Evolutionary conservation across 2,797 vertebrate species (phyloP), one percentile per base, ranked within the genome.

Genomic region (Benthosema pterotum): DNA sequence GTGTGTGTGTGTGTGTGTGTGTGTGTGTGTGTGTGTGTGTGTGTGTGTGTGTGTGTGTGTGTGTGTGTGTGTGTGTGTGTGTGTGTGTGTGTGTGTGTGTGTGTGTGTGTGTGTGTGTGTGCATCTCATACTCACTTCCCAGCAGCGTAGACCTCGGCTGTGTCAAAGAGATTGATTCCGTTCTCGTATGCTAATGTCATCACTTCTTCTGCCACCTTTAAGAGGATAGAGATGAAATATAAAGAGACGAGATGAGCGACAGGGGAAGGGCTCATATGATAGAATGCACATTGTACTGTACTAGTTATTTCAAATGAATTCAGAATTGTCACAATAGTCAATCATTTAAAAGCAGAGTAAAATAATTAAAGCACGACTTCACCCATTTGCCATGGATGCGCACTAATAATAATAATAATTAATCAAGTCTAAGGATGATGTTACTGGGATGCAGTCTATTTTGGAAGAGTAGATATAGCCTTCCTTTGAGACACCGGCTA

Each of bases 81-180:
- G 17, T 42, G 58, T 51, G 47, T 51, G 47, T 43, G 59, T 52
- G 47, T 51, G 58, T 51, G 46, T 49, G 57, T 49, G 57, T 32
- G 57, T 51, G 58, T 51, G 52, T 42, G 28, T 49, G 46, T 48
- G 46, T 51, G 54, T 51, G 63, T 49, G 12, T 12, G 25, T 50
- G 63, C 52, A 22, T n/a, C 8, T 16, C 3, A 13, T 46, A 85
- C 96, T 73, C 87, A 98, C 96, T 94, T 96, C 74, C 96, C 96
- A 0, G 94, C 94, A 0, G 91, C 93, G 0, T 98, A 98, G 63
- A 98, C 95, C 63, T 98, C 96, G 1, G 96, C 96, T 0, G 96
- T 98, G 83, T 98, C 96, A 0, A 98, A 98, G 68, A 98, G 93
- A 79, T 98, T 98, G 88, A 98, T 97, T 68, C 96, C 96, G 0